Conservation (phyloP, 2,113 vertebrate species). For the Nansenia antarctica region DNA sequence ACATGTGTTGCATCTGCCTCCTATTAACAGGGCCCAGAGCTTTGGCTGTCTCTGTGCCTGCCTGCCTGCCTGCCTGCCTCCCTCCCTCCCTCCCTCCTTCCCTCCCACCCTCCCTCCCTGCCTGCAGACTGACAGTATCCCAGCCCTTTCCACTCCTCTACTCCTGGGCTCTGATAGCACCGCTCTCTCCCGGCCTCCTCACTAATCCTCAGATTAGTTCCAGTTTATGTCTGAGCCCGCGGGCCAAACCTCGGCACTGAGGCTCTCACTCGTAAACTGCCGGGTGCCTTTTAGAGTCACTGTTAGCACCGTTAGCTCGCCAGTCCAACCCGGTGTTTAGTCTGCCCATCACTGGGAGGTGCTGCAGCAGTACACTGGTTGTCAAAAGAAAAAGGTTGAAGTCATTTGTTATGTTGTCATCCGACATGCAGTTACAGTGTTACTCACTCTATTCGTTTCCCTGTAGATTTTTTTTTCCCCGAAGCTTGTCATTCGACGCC, state of each 20-base stretch:
- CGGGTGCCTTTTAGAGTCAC: neutral
- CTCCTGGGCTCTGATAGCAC: slow-evolving; percentile 27
- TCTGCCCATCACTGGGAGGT: too few species aligned
- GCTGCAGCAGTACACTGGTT: neutral
- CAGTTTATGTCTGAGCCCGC: neutral
- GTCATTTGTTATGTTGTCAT: too few species aligned
- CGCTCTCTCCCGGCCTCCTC: slow-evolving; percentile 16
- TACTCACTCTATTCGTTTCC: too few species aligned
- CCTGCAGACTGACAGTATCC: slow-evolving; percentile 53
- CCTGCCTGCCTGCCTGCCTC: neutral
- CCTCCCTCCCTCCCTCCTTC: neutral
- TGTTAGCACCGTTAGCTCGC: neutral
- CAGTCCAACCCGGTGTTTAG: too few species aligned
- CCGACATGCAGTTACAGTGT: too few species aligned
- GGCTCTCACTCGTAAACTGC: neutral
- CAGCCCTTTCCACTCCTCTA: slow-evolving; percentile 23
- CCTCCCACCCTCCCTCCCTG: slow-evolving; percentile 40
- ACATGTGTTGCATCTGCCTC: slow-evolving; percentile 81
- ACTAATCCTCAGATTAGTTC: slow-evolving; percentile 29
- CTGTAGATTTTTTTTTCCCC: neutral
- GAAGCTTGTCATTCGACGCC: neutral
- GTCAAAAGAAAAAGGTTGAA: too few species aligned
- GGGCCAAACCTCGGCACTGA: neutral
- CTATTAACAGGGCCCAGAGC: slow-evolving; percentile 78
- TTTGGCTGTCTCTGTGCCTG: slow-evolving; percentile 65